Percentiles rank a stretch among this genome's conserved stretches.
These are phyloP conservation scores for Salmo trutta DNA, from an alignment of 2,797 vertebrate genomes.

Conservation along the genomic window DNA sequence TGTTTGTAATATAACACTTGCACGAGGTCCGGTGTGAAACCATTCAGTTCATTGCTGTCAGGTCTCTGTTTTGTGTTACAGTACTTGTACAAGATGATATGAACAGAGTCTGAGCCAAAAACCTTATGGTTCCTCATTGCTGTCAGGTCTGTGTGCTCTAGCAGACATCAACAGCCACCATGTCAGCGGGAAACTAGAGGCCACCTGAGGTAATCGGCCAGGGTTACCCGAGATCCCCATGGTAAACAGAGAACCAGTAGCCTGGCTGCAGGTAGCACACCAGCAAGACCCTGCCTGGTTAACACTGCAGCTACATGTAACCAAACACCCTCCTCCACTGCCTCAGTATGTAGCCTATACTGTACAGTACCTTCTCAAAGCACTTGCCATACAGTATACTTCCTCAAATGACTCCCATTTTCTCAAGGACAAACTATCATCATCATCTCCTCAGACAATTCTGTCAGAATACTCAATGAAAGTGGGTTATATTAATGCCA, in stretches of 20 bases:
- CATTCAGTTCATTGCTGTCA: too few relatives aligned
- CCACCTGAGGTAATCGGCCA: neutral
- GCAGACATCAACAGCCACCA: neutral
- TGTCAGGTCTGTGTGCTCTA: too few relatives aligned
- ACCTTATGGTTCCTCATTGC: too few relatives aligned
- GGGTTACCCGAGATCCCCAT: conserved; percentile 61
- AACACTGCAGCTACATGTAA: conserved; percentile 30
- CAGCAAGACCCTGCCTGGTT: conserved; percentile 13
- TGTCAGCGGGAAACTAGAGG: neutral
- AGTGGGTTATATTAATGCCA: neutral
- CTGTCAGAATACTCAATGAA: neutral
- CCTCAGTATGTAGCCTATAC: neutral
- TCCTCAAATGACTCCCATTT: neutral
- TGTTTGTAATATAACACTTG: too few relatives aligned
- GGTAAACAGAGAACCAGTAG: conserved; percentile 37
- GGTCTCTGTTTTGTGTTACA: too few relatives aligned
- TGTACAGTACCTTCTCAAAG: neutral
- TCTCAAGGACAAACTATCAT: neutral
- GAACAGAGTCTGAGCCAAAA: too few relatives aligned
- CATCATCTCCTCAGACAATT: neutral
- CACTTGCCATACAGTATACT: neutral
- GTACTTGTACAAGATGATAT: too few relatives aligned
- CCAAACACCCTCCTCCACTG: conserved; percentile 10
- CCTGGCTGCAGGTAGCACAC: conserved; percentile 24
- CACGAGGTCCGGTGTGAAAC: too few relatives aligned